Conservation (phyloP, 2,888 invertebrate species). For the Brenthis daphne region DNA sequence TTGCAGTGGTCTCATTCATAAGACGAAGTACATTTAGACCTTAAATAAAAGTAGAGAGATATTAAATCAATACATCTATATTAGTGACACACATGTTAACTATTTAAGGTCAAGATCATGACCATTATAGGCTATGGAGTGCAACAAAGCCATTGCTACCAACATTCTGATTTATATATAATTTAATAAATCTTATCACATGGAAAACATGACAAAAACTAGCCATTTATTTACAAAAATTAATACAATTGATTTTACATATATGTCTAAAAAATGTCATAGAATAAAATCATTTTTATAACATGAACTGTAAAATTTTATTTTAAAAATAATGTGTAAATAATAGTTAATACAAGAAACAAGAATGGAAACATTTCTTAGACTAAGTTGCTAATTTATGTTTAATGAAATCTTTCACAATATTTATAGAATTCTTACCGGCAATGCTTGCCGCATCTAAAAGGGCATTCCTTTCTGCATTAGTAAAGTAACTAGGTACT, state of each 20-base stretch:
- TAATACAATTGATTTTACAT: no score
- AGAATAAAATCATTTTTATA: no score
- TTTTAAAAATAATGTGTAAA: no score
- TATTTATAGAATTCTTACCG: slow-evolving; percentile 71
- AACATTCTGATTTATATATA: slow-evolving; percentile 2
- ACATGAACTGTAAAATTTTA: no score
- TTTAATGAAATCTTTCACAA: neutral
- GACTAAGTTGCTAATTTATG: neutral
- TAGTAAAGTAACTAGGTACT: slow-evolving; percentile 97
- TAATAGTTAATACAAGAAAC: no score
- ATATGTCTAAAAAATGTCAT: no score
- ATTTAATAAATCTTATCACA: no score
- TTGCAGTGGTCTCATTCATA: slow-evolving; percentile 98
- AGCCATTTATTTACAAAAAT: no score
- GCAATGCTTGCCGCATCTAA: slow-evolving; percentile 96
- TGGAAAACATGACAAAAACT: no score
- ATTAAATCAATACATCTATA: slow-evolving; percentile 14
- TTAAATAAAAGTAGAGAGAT: slow-evolving; percentile 46
- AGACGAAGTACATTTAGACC: slow-evolving; percentile 95
- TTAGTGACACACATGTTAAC: neutral
- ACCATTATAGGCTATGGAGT: slow-evolving; percentile 26
- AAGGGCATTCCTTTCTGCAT: slow-evolving; percentile 95
- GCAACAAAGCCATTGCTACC: slow-evolving; percentile 29
- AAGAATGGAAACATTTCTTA: no score
- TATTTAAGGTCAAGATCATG: slow-evolving; percentile 33